Conservation (phyloP, 2,888 invertebrate genomes). For the Invenusta paracnida region DNA sequence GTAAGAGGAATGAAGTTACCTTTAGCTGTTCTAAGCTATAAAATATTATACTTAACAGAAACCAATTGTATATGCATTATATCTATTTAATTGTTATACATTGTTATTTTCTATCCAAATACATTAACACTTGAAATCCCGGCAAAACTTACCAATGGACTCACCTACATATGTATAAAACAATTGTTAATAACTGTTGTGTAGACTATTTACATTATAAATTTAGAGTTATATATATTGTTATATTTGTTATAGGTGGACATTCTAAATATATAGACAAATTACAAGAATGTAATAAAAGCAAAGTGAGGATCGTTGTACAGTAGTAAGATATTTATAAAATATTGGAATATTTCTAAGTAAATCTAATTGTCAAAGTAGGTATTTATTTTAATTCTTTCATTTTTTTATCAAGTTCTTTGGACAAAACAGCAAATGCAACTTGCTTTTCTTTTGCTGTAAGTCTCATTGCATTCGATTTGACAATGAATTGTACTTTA, state of each 20-base stretch:
- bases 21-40: constrained; percentile 8
- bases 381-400: background rate
- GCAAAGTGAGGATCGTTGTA: constrained; percentile 24
- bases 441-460: background rate
- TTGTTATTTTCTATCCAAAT: too few species aligned
- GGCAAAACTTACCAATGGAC: too few species aligned
- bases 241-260: too few species aligned
- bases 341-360: background rate
- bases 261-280: constrained; percentile 1
- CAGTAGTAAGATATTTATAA: background rate
- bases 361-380: background rate
- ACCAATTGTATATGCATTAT: too few species aligned
- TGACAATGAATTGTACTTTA: background rate
- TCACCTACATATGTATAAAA: too few species aligned
- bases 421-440: background rate
- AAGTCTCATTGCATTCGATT: background rate
- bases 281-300: background rate
- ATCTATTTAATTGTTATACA: too few species aligned
- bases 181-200: too few species aligned
- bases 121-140: too few species aligned
- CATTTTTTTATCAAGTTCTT: background rate
- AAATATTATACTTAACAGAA: too few species aligned
- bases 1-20: constrained; percentile 19
- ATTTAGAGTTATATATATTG: too few species aligned
- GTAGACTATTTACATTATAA: too few species aligned